Evolutionary conservation across 1,140 invertebrate genomes (phyloP), one percentile per base, ranked within the genome.

Genomic region (Drusus annulatus): DNA sequence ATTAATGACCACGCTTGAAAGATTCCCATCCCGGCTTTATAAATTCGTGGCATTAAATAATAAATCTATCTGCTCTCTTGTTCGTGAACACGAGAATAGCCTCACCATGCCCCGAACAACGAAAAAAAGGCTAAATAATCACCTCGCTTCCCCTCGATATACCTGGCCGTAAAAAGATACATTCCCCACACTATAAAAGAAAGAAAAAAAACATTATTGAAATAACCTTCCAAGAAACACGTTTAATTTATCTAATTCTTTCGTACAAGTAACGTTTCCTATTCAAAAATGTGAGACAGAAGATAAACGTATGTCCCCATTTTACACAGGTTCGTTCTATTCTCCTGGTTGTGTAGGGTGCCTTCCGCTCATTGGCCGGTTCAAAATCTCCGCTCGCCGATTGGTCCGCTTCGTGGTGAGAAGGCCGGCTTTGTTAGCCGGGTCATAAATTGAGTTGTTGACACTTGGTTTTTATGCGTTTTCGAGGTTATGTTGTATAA

Each of bases 381-480:
- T 36, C 28, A 16, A 25, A 31, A 31, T 17, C 28, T n/a, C 36
- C n/a, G 63, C 31, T n/a, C 16, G n/a, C 28, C n/a, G 63, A 68
- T 68, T 68, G 63, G 63, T 31, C 63, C 4, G 4, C 50, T 36
- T 45, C 4, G 8, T 10, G 15, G 28, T 17, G 63, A 8, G 28
- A 36, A 68, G 63, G 63, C 63, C 63, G 63, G 56, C 31, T 68
- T 68, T 36, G 63, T n/a, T 25, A n/a, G 5, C n/a, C 15, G 25
- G 63, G 31, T 68, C 63, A 68, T 68, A 68, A 68, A 68, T 68
- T 68, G 63, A 68, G 63, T 68, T 68, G 63, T 68, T 68, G 63
- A 68, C 63, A 68, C 63, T 17, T 36, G 28, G 28, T 68, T 25
- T 68, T 68, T 68, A 68, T 68, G 31, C 23, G 31, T 68, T 68